Evolutionary conservation across 2,113 vertebrate genomes (phyloP).

Genomic region (Asarcornis scutulata): DNA sequence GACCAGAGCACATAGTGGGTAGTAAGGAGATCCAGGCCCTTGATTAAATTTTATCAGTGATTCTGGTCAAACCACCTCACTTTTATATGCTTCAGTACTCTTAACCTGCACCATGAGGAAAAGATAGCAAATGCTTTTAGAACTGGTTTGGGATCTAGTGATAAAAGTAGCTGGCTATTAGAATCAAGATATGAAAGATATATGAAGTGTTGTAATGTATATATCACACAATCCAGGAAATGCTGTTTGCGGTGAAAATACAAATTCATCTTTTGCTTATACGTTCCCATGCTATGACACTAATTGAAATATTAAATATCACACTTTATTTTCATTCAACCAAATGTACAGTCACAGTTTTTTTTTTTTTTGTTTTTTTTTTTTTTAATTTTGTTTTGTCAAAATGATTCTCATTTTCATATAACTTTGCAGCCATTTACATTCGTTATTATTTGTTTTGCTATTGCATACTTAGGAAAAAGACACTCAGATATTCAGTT

Average conservation of each 20-base stretch:
- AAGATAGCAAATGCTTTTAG: not conserved
- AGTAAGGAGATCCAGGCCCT: not conserved
- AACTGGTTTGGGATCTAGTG: not conserved
- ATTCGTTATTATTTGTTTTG: slow-evolving; percentile 5
- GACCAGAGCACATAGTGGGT: not conserved
- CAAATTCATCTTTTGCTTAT: not conserved
- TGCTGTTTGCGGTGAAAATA: not conserved
- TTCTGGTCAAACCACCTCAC: not conserved
- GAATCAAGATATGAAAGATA: not conserved
- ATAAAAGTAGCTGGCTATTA: not conserved
- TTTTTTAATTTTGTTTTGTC: not conserved
- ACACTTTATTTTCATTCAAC: not conserved
- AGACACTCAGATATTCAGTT: not conserved
- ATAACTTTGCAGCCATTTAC: not conserved
- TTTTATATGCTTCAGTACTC: not conserved
- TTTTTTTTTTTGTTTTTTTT: not conserved
- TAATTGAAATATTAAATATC: not conserved
- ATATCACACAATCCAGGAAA: not conserved
- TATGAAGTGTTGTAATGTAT: not conserved
- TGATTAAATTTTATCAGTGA: not conserved
- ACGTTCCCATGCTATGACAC: not conserved
- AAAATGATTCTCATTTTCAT: not conserved
- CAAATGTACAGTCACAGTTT: not conserved
- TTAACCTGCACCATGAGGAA: not conserved
- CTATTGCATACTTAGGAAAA: not conserved